Conservation (phyloP, 2,888 invertebrate genomes). For the Oscheius sp. region DNA sequence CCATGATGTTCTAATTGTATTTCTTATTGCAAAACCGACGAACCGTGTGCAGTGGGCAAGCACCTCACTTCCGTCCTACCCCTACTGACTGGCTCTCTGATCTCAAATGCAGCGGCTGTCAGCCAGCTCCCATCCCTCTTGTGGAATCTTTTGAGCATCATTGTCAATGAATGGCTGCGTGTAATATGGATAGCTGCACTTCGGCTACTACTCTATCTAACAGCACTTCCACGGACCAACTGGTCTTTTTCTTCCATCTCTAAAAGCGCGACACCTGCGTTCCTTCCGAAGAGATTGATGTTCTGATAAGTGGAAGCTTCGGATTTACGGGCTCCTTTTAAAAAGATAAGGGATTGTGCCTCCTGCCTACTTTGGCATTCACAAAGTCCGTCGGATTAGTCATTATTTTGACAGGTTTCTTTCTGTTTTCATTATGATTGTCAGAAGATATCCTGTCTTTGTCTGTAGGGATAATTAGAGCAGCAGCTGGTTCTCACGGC, state of each 20-base stretch:
- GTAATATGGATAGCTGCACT: slow-evolving; percentile 13
- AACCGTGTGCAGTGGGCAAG: slow-evolving; percentile 33
- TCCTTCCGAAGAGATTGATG: slow-evolving; percentile 24
- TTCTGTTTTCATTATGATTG: neutral
- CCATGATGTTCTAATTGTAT: slow-evolving; percentile 33
- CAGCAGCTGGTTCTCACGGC: slow-evolving; percentile 36
- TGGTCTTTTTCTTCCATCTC: slow-evolving; percentile 3
- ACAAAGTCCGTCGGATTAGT: neutral
- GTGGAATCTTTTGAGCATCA: slow-evolving; percentile 33
- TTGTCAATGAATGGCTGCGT: slow-evolving; percentile 30
- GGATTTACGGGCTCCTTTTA: slow-evolving; percentile 4
- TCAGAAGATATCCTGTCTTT: neutral
- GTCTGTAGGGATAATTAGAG: slow-evolving; percentile 18
- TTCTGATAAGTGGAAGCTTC: slow-evolving; percentile 23
- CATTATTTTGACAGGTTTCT: neutral
- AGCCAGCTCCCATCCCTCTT: slow-evolving; percentile 27
- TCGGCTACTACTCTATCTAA: neutral
- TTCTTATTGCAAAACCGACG: slow-evolving; percentile 34
- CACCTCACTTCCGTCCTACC: slow-evolving; percentile 34
- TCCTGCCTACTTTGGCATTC: neutral
- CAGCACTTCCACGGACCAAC: neutral
- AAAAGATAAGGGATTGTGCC: slow-evolving; percentile 14
- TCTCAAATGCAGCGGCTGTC: slow-evolving; percentile 34
- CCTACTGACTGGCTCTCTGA: slow-evolving; percentile 1
- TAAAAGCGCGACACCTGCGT: slow-evolving; percentile 11